These are phyloP conservation scores for Lateolabrax maculatus DNA, from an alignment of 2,797 vertebrate species.

Conservation along the genomic window DNA sequence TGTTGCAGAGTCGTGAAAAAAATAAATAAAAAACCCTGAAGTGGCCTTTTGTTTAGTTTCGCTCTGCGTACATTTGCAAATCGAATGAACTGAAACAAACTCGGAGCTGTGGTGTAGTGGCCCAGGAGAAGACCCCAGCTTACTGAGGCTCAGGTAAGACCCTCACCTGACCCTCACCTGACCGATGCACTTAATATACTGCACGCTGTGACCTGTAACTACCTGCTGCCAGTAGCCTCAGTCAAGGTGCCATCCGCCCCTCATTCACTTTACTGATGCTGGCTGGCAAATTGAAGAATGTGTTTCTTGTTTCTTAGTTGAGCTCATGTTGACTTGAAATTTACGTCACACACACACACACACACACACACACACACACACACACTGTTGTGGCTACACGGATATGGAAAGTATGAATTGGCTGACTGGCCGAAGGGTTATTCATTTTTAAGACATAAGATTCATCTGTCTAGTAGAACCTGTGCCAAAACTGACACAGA, in stretches of 20 bases:
- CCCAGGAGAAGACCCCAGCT: too few species aligned
- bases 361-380: too few species aligned
- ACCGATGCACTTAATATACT: not conserved
- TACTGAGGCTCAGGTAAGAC: not conserved
- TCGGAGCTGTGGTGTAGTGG: not conserved
- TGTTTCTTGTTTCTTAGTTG: not conserved
- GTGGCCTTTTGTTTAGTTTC: slow-evolving; percentile 39
- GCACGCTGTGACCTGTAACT: not conserved
- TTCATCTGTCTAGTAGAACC: not conserved
- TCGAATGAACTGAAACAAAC: slow-evolving; percentile 26
- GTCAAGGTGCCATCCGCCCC: not conserved
- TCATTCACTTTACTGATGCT: not conserved
- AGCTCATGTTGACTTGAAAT: not conserved
- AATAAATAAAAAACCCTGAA: not conserved
- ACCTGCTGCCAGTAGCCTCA: not conserved
- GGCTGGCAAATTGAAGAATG: not conserved
- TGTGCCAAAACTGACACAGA: slow-evolving; percentile 9
- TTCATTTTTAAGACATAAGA: not conserved
- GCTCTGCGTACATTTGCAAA: slow-evolving; percentile 2
- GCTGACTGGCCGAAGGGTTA: not conserved
- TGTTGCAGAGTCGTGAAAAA: not conserved
- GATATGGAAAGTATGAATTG: not conserved
- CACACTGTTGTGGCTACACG: not conserved
- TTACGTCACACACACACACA: too few species aligned
- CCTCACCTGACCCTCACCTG: not conserved